Conservation (phyloP, 1,140 invertebrate genomes). For the Bombus confusus region DNA sequence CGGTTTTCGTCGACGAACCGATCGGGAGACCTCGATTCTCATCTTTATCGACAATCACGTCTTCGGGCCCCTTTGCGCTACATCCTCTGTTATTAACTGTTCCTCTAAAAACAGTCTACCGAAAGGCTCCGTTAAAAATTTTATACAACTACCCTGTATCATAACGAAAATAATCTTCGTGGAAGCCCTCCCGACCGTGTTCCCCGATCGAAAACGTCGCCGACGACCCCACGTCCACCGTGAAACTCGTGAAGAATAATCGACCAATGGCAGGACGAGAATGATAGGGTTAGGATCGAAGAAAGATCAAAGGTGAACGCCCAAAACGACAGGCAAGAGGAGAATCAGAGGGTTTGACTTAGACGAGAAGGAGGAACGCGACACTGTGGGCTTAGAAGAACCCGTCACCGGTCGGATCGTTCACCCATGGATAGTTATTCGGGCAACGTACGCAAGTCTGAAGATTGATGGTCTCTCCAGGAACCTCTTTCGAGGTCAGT, state of each 20-base stretch:
- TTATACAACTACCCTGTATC: background rate
- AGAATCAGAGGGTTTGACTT: conserved; percentile 67
- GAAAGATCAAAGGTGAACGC: conserved; percentile 14
- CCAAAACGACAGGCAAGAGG: conserved; percentile 32
- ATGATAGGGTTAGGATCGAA: background rate
- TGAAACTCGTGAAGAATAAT: conserved; percentile 34
- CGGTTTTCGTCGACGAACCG: background rate
- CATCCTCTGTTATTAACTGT: background rate
- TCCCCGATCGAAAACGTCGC: conserved; percentile 13
- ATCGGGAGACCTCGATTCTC: background rate
- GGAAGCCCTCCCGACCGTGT: background rate
- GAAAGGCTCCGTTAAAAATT: background rate
- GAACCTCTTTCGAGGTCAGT: conserved; percentile 94
- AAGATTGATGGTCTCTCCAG: conserved; percentile 95
- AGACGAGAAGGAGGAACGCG: conserved; percentile 69
- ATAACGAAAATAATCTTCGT: background rate
- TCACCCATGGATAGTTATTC: conserved; percentile 96
- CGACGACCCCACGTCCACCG: conserved; percentile 33
- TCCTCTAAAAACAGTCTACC: background rate
- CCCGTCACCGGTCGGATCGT: conserved; percentile 95
- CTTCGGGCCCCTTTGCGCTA: background rate
- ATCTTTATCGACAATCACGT: background rate
- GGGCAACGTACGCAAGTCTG: conserved; percentile 96
- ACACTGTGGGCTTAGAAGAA: conserved; percentile 87
- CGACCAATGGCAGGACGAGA: conserved; percentile 31